Evolutionary conservation across 1,140 invertebrate genomes (phyloP).

Genomic region (Drosophila simulans): DNA sequence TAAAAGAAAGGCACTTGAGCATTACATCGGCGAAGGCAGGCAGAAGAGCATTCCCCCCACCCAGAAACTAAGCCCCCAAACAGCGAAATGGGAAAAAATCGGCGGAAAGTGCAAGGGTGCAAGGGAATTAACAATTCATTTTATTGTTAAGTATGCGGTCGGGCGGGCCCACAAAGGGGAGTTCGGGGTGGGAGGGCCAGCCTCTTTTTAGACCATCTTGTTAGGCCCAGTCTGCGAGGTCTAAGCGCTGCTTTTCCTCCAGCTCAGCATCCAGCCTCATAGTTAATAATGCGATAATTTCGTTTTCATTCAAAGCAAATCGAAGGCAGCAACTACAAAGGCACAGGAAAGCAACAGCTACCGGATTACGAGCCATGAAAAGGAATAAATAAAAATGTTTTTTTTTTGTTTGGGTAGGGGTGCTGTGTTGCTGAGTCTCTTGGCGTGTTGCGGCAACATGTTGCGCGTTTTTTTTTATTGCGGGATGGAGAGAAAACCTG

Average conservation of each 20-base stretch:
- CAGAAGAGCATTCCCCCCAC: slow-evolving; percentile 13
- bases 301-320: slow-evolving; percentile 82
- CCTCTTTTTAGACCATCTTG: slow-evolving; percentile 52
- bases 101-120: slow-evolving; percentile 54
- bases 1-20: slow-evolving; percentile 80
- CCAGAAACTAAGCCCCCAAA: slow-evolving; percentile 8
- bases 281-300: slow-evolving; percentile 84
- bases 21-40: slow-evolving; percentile 62
- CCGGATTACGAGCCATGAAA: slow-evolving; percentile 58
- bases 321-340: slow-evolving; percentile 54
- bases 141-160: slow-evolving; percentile 77
- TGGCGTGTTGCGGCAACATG: slow-evolving; percentile 79
- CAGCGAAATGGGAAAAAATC: slow-evolving; percentile 15
- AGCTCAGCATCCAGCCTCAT: slow-evolving; percentile 43
- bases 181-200: slow-evolving; percentile 10
- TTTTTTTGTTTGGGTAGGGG: too few relatives aligned
- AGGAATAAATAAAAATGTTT: slow-evolving; percentile 4
- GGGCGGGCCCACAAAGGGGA: slow-evolving; percentile 25
- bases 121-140: slow-evolving; percentile 82
- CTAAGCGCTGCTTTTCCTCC: not conserved
- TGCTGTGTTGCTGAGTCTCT: slow-evolving; percentile 38
- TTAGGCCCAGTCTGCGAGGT: slow-evolving; percentile 62
- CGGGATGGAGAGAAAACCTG: slow-evolving; percentile 27
- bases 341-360: slow-evolving; percentile 39
- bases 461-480: slow-evolving; percentile 43